Evolutionary conservation across 1,140 invertebrate species (phyloP).

Genomic region (Pseudomyrmex cubaensis): DNA sequence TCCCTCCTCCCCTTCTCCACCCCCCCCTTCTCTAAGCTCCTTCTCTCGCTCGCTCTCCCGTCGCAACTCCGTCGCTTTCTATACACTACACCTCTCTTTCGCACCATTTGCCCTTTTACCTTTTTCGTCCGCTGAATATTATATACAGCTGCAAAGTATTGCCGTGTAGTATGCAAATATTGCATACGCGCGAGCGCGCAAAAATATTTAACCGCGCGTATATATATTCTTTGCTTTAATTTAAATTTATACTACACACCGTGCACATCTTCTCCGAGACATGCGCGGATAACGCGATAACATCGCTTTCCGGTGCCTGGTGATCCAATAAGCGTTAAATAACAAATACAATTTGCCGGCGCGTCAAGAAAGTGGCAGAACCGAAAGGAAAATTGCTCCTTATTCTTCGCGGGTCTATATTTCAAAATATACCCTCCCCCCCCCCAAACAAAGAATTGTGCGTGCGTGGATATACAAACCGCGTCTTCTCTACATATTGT

Average conservation of each 20-base stretch:
- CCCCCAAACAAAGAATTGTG: too few relatives aligned
- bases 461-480: not conserved
- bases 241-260: constrained; percentile 38
- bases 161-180: constrained; percentile 53
- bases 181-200: constrained; percentile 4
- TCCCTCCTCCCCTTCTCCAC: constrained; percentile 50
- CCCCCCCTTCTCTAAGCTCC: not conserved
- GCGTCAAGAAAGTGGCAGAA: not conserved
- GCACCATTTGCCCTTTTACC: constrained; percentile 54
- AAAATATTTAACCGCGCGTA: constrained; percentile 18
- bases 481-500: not conserved
- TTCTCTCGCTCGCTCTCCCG: constrained; percentile 17
- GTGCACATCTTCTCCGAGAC: not conserved
- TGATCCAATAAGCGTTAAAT: constrained; percentile 44
- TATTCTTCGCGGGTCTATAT: not conserved
- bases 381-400: not conserved
- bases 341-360: constrained; percentile 13
- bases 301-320: not conserved
- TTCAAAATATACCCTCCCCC: too few relatives aligned
- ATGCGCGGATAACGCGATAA: constrained; percentile 15
- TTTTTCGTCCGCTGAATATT: constrained; percentile 50
- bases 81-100: not conserved
- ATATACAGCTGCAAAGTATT: constrained; percentile 49
- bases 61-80: too few relatives aligned
- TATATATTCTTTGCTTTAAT: constrained; percentile 40